phyloP scores from a whole-genome alignment of 1,140 invertebrate species.

The Notospermus geniculatus region DNA sequence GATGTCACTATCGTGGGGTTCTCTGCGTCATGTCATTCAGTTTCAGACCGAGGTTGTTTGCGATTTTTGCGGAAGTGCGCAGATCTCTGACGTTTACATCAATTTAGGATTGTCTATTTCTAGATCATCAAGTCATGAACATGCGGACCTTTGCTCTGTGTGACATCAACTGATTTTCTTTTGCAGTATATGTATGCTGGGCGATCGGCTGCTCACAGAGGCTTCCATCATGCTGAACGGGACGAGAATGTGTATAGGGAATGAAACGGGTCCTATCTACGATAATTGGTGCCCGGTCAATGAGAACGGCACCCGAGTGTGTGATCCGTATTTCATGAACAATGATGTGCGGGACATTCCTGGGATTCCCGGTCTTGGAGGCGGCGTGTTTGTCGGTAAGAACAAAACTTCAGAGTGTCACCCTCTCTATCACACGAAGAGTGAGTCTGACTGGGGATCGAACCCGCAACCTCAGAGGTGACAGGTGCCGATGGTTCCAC shows the following conservation, averaged over 20 bases:
- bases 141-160: no score
- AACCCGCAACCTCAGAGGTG: no score
- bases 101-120: no score
- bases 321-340: slow-evolving; percentile 74
- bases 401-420: background rate
- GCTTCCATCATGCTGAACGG: slow-evolving; percentile 20
- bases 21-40: no score
- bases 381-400: slow-evolving; percentile 73
- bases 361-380: slow-evolving; percentile 76
- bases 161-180: slow-evolving; percentile 39
- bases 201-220: slow-evolving; percentile 73
- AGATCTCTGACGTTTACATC: no score
- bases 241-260: slow-evolving; percentile 70
- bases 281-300: slow-evolving; percentile 62
- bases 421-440: slow-evolving; percentile 18
- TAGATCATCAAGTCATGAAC: no score
- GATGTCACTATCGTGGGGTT: no score
- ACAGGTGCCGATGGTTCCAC: no score
- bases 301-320: slow-evolving; percentile 56
- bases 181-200: slow-evolving; percentile 89
- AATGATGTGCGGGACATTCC: slow-evolving; percentile 59
- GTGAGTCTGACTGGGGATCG: no score
- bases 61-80: no score
- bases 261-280: slow-evolving; percentile 52
- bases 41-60: no score